Conservation (phyloP, 2,113 vertebrate species). For the Quiscalus mexicanus region DNA sequence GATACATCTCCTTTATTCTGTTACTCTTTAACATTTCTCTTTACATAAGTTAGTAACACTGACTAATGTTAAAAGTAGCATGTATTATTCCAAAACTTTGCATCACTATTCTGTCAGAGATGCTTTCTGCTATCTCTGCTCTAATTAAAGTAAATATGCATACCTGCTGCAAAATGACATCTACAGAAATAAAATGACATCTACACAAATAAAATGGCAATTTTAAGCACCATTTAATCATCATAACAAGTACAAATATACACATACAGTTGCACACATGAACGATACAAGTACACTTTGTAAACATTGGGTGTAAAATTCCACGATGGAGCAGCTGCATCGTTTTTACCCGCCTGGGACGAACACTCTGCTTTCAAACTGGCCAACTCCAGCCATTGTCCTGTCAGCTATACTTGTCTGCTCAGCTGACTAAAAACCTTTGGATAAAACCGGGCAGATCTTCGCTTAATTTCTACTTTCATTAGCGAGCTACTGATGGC, state of each 20-base stretch:
- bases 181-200: too few relatives aligned
- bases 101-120: background rate
- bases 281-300: background rate
- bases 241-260: background rate
- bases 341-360: accelerated
- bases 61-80: background rate
- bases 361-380: accelerated
- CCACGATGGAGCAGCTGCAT: accelerated
- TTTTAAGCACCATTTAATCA: background rate
- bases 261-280: too few relatives aligned
- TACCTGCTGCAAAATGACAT: background rate
- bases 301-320: background rate
- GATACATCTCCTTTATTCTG: background rate
- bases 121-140: background rate
- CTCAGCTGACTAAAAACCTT: background rate
- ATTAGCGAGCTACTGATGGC: background rate
- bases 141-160: background rate
- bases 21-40: background rate
- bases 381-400: accelerated
- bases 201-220: background rate
- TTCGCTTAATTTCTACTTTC: background rate
- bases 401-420: accelerated
- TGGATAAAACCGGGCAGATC: background rate
- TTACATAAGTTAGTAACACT: background rate
- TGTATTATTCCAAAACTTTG: background rate